A percentile compares a stretch with the other conserved stretches of the same genome.
Evolutionary conservation across 2,797 vertebrate species (phyloP).

Genomic region (Prunella strophiata): DNA sequence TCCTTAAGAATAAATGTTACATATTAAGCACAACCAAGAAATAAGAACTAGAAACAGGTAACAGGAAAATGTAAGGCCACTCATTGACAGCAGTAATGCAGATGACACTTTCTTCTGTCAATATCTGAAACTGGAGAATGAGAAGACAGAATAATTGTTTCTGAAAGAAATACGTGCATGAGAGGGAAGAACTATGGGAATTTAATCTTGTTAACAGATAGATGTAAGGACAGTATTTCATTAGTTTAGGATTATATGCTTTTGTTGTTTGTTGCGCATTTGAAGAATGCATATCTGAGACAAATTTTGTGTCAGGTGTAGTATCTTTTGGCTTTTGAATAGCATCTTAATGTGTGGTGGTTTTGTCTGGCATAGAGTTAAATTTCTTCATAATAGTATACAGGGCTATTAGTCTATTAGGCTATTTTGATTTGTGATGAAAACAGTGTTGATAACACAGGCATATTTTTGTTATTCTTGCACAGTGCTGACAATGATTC

Average conservation of each 20-base stretch:
- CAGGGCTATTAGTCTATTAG: too few relatives aligned
- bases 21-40: not conserved
- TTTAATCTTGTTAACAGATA: not conserved
- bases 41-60: not conserved
- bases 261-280: not conserved
- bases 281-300: not conserved
- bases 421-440: not conserved
- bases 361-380: not conserved
- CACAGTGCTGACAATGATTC: not conserved
- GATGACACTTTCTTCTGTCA: not conserved
- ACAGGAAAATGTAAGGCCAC: not conserved
- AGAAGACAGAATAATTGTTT: not conserved
- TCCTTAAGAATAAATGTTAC: not conserved
- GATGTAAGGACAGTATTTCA: not conserved
- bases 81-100: not conserved
- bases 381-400: not conserved
- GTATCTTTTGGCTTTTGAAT: not conserved
- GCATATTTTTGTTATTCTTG: not conserved
- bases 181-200: not conserved
- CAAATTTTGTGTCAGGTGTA: not conserved
- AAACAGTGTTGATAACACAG: not conserved
- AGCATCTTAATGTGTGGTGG: not conserved
- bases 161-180: not conserved
- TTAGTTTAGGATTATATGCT: not conserved
- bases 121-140: not conserved